Base-by-base conservation (phyloP, 2,113 vertebrate genomes). In the Colaptes auratus region DNA sequence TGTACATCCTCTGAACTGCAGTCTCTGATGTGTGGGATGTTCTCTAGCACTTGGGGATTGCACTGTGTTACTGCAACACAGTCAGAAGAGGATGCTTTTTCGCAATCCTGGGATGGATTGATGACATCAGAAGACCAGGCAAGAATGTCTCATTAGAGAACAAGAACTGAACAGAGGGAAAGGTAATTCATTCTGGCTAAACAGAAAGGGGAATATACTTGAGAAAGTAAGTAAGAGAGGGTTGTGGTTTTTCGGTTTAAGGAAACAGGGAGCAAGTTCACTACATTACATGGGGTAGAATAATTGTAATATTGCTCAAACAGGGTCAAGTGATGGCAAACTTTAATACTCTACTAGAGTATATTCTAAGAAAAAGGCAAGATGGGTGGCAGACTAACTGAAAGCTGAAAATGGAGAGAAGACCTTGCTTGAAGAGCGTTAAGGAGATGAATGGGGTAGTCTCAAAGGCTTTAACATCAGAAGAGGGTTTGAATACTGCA, bases 391-490 rank as follows among this genome's bases (percentile, higher is more conserved):
- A 82, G 44, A 84, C 63, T 48, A 79, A 55, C 18, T 85, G 78
- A 83, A 71, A 50, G 82, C 69, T 84, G 70, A 72, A 82, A 92
- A 61, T 12, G 78, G 58, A 76, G 25, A 66, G 33, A 76, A 80
- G 35, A 52, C 52, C 66, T 73, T 85, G 18, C 56, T 33, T 63
- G n/a, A 59, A 59, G 27, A 46, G 42, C 55, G n/a, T 80, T 80
- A 73, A 65, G 39, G 16, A 89, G 67, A 31, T 46, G 52, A 92
- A 61, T 84, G 44, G 72, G 58, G 31, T 69, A 92, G 15, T 87
- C 59, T 86, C 60, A 85, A 92, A 92, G 72, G 60, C 67, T 76
- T 91, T 82, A 85, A 82, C 24, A 76, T 92, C 59, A 86, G 67
- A 74, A 44, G 24, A 60, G 36, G 27, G 12, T 63, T 95, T 90